Evolutionary conservation across 2,888 invertebrate species (phyloP).

Genomic region (Plemyria rubiginata): DNA sequence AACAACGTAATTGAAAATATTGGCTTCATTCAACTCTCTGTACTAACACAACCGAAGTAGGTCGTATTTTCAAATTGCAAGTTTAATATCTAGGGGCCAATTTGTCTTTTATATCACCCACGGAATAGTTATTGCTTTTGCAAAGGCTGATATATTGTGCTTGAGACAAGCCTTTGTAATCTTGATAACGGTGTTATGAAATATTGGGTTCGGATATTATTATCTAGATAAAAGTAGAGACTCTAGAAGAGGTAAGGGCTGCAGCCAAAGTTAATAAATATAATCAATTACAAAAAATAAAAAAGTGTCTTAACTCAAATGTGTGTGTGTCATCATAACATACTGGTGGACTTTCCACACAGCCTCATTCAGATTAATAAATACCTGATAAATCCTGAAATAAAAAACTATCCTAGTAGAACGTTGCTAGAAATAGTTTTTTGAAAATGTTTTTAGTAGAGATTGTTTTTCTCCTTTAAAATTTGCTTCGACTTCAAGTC

Average conservation of each 20-base stretch:
- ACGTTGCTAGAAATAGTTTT: too few relatives aligned
- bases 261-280: not conserved
- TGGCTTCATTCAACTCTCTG: constrained; percentile 10
- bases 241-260: not conserved
- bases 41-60: constrained; percentile 10
- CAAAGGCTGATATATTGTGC: constrained; percentile 26
- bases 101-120: constrained; percentile 25
- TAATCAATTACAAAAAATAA: too few relatives aligned
- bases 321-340: too few relatives aligned
- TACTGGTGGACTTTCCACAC: too few relatives aligned
- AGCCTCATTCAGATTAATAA: too few relatives aligned
- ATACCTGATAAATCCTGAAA: not conserved
- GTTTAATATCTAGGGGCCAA: constrained; percentile 18
- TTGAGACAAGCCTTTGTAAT: constrained; percentile 16
- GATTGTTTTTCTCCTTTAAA: not conserved
- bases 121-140: constrained; percentile 27
- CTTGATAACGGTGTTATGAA: constrained; percentile 16
- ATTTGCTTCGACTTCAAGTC: not conserved
- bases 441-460: too few relatives aligned
- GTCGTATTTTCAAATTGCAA: constrained; percentile 10
- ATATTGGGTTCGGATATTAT: constrained; percentile 2
- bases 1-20: constrained; percentile 22
- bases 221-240: not conserved
- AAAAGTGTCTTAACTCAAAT: too few relatives aligned
- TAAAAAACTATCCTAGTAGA: not conserved